Base-by-base conservation (phyloP, 2,888 invertebrate genomes). In the Drosophila mulleri region DNA sequence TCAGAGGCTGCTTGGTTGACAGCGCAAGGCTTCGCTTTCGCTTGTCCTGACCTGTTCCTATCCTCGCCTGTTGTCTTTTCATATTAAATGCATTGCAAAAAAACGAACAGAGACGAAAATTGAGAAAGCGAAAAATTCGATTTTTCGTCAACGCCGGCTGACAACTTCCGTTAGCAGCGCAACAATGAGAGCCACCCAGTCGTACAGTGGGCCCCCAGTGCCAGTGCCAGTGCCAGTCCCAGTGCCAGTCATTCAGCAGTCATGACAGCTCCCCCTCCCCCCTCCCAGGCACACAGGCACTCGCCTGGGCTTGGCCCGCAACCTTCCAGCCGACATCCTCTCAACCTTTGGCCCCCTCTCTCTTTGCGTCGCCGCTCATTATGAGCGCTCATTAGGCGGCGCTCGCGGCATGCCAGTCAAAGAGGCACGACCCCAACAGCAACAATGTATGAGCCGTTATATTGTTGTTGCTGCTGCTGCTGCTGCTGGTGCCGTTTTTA, bases 381-480 rank as follows among this genome's bases (percentile, higher is more conserved):
- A 89, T 84, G 85, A 76, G 80, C 88, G 70, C 89, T 89, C 89
- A 84, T 84, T 84, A 89, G 88, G 88, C 88, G 85, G 74, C 72
- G 86, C 84, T 82, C 71, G 76, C 85, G 84, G 88, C 88, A 72
- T 81, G 78, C 66, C 74, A 73, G 81, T 77, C 68, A 80, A 80
- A 83, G 66, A 68, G 82, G 50, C 89, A 83, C 76, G 70, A 67
- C 80, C 69, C 74, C 67, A 67, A 52, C 64, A 79, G 60, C 69
- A 80, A 69, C 75, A 62, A 53, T 52, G 61, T 64, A 32, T 57
- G 60, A 16, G 48, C 42, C 50, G 12, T 39, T 18, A 14, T 12
- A 41, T 35, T 66, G 52, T n/a, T 68, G 39, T 14, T 18, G 39
- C 29, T 69, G 48, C 47, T 66, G 65, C 32, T 69, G 57, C 5